A percentile compares a stretch with the other conserved stretches of the same genome.
These are phyloP conservation scores for Cydia splendana DNA, from an alignment of 1,140 invertebrate species.

Conservation along the genomic window DNA sequence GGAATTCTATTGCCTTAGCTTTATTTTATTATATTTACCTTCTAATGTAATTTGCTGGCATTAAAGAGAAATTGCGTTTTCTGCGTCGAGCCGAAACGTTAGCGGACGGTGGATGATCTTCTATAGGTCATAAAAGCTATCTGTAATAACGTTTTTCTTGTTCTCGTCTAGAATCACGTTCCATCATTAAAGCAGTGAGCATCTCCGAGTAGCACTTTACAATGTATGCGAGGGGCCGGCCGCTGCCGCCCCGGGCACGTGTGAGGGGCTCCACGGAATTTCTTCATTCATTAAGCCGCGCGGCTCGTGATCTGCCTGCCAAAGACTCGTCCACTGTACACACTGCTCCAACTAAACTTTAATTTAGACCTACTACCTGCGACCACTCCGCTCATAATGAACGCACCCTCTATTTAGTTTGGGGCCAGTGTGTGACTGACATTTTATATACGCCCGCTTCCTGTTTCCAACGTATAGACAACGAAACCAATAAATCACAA, in stretches of 20 bases:
- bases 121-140: background rate
- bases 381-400: constrained; percentile 63
- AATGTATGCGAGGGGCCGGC: constrained; percentile 43
- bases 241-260: constrained; percentile 42
- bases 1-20: constrained; percentile 36
- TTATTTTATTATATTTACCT: constrained; percentile 18
- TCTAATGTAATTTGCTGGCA: constrained; percentile 11
- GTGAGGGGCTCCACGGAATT: constrained; percentile 56
- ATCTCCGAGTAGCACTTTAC: constrained; percentile 40
- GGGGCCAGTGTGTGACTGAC: constrained; percentile 66
- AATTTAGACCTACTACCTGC: constrained; percentile 67
- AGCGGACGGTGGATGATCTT: background rate
- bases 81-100: background rate
- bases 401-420: constrained; percentile 72
- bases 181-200: constrained; percentile 34
- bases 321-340: constrained; percentile 56
- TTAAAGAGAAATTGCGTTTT: background rate
- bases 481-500: constrained; percentile 69
- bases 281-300: constrained; percentile 71
- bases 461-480: constrained; percentile 33
- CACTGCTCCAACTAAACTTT: constrained; percentile 67
- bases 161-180: constrained; percentile 15
- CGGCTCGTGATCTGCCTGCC: constrained; percentile 66
- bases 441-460: constrained; percentile 53
- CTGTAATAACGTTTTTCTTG: background rate